Conservation (phyloP, 2,113 vertebrate species). For the Dipodomys merriami region DNA sequence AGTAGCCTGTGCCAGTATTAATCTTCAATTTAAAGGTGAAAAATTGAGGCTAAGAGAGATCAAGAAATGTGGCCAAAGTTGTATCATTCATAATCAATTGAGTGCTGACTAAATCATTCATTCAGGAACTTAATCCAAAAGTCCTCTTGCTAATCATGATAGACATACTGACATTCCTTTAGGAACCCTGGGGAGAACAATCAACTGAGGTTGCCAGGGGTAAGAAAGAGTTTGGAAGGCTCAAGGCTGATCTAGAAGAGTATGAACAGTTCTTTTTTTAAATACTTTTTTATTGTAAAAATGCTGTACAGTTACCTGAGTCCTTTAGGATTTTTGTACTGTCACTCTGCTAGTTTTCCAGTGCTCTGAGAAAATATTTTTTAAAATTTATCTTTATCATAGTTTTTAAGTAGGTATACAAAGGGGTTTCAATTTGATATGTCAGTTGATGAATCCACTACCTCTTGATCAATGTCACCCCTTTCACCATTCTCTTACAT, state of each 20-base stretch:
- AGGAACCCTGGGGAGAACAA: neutral
- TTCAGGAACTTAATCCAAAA: neutral
- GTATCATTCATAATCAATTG: slow-evolving; percentile 5
- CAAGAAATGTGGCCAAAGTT: neutral
- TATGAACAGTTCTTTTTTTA: neutral
- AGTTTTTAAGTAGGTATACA: too few relatives aligned
- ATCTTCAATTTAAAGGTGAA: slow-evolving; percentile 19
- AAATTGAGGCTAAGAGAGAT: slow-evolving; percentile 35
- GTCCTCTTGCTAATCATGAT: neutral
- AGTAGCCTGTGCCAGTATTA: neutral
- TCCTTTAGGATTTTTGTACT: neutral
- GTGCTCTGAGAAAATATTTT: neutral
- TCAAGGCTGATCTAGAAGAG: neutral
- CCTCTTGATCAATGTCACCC: too few relatives aligned
- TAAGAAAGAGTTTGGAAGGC: neutral
- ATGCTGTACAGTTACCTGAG: too few relatives aligned
- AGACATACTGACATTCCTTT: neutral
- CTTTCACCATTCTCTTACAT: too few relatives aligned
- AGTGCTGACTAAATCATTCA: neutral
- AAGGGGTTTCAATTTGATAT: too few relatives aligned
- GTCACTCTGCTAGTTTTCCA: neutral
- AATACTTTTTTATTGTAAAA: too few relatives aligned
- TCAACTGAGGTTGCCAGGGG: neutral
- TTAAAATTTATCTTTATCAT: too few relatives aligned
- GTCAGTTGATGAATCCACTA: too few relatives aligned